Percentiles rank a stretch among this genome's conserved stretches.
Conservation (phyloP, 2,113 vertebrate genomes). For the Nerophis lumbriciformis region DNA sequence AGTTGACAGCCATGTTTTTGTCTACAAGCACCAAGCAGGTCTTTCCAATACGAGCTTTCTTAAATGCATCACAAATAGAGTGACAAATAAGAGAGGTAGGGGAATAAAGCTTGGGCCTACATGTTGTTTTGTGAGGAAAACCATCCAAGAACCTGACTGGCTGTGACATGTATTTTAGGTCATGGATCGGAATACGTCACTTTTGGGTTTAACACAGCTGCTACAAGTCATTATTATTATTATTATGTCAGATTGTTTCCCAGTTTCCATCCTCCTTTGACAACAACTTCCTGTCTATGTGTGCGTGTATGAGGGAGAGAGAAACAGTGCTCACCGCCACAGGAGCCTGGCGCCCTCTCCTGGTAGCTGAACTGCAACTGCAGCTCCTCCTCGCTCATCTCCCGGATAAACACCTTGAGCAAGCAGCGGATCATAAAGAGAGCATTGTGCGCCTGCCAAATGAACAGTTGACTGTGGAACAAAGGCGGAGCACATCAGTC, state of each 20-base stretch:
- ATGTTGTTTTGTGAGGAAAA: no score
- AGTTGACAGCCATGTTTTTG: no score
- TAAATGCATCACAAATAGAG: not conserved
- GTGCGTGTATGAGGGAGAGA: not conserved
- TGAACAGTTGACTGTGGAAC: slow-evolving; percentile 87
- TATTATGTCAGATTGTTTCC: not conserved
- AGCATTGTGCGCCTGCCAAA: slow-evolving; percentile 98
- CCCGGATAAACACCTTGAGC: slow-evolving; percentile 91
- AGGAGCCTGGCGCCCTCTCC: slow-evolving; percentile 79
- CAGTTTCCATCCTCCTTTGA: not conserved
- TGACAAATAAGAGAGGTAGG: no score
- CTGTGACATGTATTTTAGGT: no score
- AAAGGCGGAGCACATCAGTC: slow-evolving; percentile 14
- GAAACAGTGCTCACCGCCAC: slow-evolving; percentile 65
- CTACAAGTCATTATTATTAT: not conserved
- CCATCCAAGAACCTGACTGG: no score
- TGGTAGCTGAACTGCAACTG: slow-evolving; percentile 88
- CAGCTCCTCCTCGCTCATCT: slow-evolving; percentile 87
- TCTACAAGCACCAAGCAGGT: no score
- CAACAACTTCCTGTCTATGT: not conserved
- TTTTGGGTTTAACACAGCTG: no score
- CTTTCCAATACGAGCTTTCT: no score
- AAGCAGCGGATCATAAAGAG: slow-evolving; percentile 94
- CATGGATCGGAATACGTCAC: no score
- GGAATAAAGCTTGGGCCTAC: no score